Base-by-base conservation (phyloP, 92 coral and sea anemone genomes). In the Epizoanthus stellaris region DNA sequence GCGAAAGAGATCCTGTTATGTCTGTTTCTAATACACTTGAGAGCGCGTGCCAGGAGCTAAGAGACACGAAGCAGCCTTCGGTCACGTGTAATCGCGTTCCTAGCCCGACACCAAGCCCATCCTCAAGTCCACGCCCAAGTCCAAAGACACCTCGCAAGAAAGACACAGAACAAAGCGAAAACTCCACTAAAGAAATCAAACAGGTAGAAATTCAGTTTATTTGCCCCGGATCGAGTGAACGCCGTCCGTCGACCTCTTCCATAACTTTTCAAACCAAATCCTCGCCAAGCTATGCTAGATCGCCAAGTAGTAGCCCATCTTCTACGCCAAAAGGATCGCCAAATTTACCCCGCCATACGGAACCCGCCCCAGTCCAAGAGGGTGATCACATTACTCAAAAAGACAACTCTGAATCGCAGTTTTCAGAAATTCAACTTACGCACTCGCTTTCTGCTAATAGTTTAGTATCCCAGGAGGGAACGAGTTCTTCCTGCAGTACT, bases 401-500 rank as follows among this genome's bases (percentile, higher is more conserved):
- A 6, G 61, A 13, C 52, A 40, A 19, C 63, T 57, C 54, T 59
- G 81, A 57, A 2, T n/a, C 23, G 6, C 69, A 57, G 47, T 59
- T 19, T 45, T 36, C 83, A 39, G 72, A 79, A 21, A 21, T 47
- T 42, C 83, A 63, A 62, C 58, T 52, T 3, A 17, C 77, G 4
- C 75, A 68, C 16, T 68, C 86, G 21, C 77, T 71, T 20, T 68
- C 75, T 43, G 63, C 25, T 21, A 17, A 45, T 42, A 71, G 76
- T 71, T 82, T 68, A 36, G 75, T 30, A 36, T 94, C 95, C 4
- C 83, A 88, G 5, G 89, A 81, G 14, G 97, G 88, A 14, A 76
- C 90, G 21, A 85, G 82, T 42, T 91, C 93, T 15, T 90, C 93
- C 0, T 85, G 91, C 38, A 89, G 91, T 57, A 75, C 95, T 49